Evolutionary conservation across 2,888 invertebrate species (phyloP).

Genomic region (Maniola hyperantus): DNA sequence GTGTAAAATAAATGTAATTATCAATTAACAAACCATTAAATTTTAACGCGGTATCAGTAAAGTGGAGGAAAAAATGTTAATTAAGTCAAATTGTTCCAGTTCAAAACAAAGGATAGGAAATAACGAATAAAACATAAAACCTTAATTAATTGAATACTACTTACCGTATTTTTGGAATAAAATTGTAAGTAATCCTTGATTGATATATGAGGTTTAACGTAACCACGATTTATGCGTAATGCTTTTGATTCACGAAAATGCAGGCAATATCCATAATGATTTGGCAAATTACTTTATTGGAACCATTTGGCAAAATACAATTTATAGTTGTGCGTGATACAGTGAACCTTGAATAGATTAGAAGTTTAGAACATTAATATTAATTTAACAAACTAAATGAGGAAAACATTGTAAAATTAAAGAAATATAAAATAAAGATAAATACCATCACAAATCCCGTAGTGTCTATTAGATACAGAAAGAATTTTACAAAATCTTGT

Average conservation of each 20-base stretch:
- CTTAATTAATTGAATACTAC: constrained; percentile 5
- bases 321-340: not conserved
- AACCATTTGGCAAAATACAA: constrained; percentile 1
- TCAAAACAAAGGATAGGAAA: constrained; percentile 10
- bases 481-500: not conserved
- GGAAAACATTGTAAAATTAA: not conserved
- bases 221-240: constrained; percentile 9
- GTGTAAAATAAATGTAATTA: constrained; percentile 21
- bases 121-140: not conserved
- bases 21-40: not conserved
- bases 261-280: constrained; percentile 8
- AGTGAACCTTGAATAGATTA: constrained; percentile 2
- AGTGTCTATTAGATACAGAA: not conserved
- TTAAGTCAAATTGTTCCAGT: not conserved
- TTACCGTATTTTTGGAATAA: constrained; percentile 11
- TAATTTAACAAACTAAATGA: not conserved
- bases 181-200: constrained; percentile 30
- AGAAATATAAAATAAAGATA: not conserved
- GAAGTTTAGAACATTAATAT: not conserved
- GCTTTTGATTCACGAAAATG: constrained; percentile 11
- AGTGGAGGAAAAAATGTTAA: not conserved
- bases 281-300: constrained; percentile 10
- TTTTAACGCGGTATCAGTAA: not conserved
- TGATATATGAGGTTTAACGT: not conserved
- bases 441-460: not conserved